Base-by-base conservation (phyloP, 2,888 invertebrate genomes). In the Slavum lentiscoides region DNA sequence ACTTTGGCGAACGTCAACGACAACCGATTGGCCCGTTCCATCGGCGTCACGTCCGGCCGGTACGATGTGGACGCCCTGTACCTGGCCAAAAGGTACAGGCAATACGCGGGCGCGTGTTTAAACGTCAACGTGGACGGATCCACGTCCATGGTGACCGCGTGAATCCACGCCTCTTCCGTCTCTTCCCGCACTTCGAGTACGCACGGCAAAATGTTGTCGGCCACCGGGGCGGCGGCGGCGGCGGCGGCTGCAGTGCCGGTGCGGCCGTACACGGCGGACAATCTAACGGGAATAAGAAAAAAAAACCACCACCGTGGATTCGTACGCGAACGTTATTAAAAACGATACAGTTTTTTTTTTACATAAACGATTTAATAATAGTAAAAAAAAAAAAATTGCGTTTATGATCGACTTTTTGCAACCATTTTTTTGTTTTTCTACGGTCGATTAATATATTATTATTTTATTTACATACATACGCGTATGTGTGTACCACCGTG, bases 81-180 rank as follows among this genome's bases (percentile, higher is more conserved):
- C 90, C 95, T 91, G 83, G 96, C 94, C 84, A 96, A 95, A 86
- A 99, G 90, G 87, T 99, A 99, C 39, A 99, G 90, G 3, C 97
- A 94, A 88, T 98, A 99, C 43, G 98, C 97, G 0, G 98, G 98
- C 1, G 98, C 95, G 83, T 99, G 90, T 86, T 97, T 96, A 88
- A 98, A 98, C 84, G 95, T 94, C 17, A 94, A 94, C 82, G 92
- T 91, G 86, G 93, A 93, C 19, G 95, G 95, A 87, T 96, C 96
- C 84, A 96, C 90, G 84, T 96, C 92, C 58, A 93, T 91, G 85
- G 97, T 92, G 83, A 97, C 93, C 64, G 94, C 92, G 82, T 93
- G 92, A 74, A 98, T 89, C 87, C 98, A 96, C 84, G 93, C 92
- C 86, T 96, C 95, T 88, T 98, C 98, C 37, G 94, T 94, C 84